Conservation (phyloP, 2,888 invertebrate species). For the Drosophila mimica region DNA sequence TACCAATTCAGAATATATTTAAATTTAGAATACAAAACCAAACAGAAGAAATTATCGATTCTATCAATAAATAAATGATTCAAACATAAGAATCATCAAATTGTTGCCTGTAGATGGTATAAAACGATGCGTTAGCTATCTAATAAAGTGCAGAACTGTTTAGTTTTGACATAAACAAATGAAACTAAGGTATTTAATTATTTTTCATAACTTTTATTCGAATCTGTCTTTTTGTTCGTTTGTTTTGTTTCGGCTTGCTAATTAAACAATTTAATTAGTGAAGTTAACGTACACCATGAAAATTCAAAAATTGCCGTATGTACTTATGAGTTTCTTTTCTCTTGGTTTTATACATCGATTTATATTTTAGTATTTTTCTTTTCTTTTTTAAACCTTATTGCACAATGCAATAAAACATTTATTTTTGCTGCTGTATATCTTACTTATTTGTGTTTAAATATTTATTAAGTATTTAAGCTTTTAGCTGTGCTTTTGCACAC, state of each 20-base stretch:
- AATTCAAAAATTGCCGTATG: constrained; percentile 47
- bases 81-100: neutral
- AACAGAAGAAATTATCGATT: neutral
- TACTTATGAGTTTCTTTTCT: constrained; percentile 22
- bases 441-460: constrained; percentile 12
- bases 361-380: constrained; percentile 22
- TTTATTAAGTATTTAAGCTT: constrained; percentile 58
- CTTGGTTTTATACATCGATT: constrained; percentile 53
- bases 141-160: neutral
- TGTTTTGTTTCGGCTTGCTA: constrained; percentile 50
- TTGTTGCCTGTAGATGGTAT: neutral
- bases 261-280: constrained; percentile 70
- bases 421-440: constrained; percentile 1
- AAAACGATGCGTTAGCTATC: neutral
- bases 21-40: neutral
- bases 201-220: constrained; percentile 52
- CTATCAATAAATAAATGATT: neutral
- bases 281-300: constrained; percentile 64
- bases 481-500: constrained; percentile 56
- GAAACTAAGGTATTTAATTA: constrained; percentile 5
- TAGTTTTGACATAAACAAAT: neutral
- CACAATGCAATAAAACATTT: constrained; percentile 53
- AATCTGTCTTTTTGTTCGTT: constrained; percentile 53
- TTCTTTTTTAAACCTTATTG: constrained; percentile 30
- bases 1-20: neutral